These are phyloP conservation scores for Drosophila erecta DNA, from an alignment of 1,140 invertebrate genomes.

Conservation along the genomic window DNA sequence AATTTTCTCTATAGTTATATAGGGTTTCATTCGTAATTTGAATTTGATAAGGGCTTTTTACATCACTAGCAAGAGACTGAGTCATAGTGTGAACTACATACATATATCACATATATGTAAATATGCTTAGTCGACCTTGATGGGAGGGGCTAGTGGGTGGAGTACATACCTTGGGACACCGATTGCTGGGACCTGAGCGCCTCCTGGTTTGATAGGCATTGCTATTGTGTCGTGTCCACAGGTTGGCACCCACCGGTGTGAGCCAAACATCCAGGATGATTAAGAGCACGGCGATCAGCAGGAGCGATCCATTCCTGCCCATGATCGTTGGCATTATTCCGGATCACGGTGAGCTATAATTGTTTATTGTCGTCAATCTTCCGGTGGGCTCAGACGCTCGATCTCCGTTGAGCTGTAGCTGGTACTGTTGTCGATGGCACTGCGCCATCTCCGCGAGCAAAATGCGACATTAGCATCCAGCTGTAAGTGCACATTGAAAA, in stretches of 20 bases:
- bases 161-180: conserved; percentile 70
- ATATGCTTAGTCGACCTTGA: background rate
- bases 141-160: too few relatives aligned
- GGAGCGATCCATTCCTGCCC: conserved; percentile 16
- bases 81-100: background rate
- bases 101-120: background rate
- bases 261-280: conserved; percentile 26
- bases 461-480: conserved; percentile 39
- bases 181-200: conserved; percentile 67
- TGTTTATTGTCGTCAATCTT: conserved; percentile 10
- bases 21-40: background rate
- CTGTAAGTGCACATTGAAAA: background rate
- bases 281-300: conserved; percentile 17
- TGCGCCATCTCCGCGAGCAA: conserved; percentile 39
- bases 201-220: conserved; percentile 55
- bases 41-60: background rate
- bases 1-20: background rate
- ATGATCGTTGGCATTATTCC: background rate
- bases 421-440: conserved; percentile 52
- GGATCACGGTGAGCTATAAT: background rate
- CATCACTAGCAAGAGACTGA: background rate
- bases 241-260: conserved; percentile 1
- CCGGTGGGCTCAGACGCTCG: conserved; percentile 34
- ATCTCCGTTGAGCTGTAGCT: conserved; percentile 14
- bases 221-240: conserved; percentile 71